These are phyloP conservation scores for Chymomyza costata DNA, from an alignment of 1,140 invertebrate species.

Conservation along the genomic window DNA sequence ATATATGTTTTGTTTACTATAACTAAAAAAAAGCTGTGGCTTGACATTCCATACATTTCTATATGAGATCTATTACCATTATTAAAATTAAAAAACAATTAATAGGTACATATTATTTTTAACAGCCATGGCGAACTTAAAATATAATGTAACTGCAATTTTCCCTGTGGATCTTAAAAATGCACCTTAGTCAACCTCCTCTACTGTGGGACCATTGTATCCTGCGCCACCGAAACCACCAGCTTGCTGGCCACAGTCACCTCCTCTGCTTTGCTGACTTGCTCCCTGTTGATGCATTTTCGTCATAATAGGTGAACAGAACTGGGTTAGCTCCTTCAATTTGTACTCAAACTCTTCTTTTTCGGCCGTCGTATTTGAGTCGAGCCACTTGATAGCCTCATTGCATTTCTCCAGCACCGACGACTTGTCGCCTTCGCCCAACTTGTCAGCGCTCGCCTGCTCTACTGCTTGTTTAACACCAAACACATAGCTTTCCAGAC, in stretches of 20 bases:
- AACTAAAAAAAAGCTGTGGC: too few relatives aligned
- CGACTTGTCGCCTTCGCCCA: constrained; percentile 80
- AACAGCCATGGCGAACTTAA: too few relatives aligned
- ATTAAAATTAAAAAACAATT: too few relatives aligned
- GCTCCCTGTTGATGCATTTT: constrained; percentile 77
- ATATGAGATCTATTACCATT: too few relatives aligned
- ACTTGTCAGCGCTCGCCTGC: constrained; percentile 76
- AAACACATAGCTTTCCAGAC: constrained; percentile 84
- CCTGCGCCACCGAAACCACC: constrained; percentile 75
- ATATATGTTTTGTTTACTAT: too few relatives aligned
- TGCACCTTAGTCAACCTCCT: constrained; percentile 86
- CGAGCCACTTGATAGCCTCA: constrained; percentile 80
- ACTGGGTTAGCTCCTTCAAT: constrained; percentile 77
- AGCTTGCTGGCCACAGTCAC: constrained; percentile 72
- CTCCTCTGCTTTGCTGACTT: too few relatives aligned
- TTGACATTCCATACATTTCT: too few relatives aligned
- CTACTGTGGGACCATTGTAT: constrained; percentile 80
- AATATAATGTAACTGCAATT: too few relatives aligned
- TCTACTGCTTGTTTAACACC: constrained; percentile 80
- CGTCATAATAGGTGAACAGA: constrained; percentile 78
- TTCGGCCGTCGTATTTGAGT: constrained; percentile 79
- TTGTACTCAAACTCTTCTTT: constrained; percentile 82
- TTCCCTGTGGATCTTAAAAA: too few relatives aligned
- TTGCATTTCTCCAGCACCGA: constrained; percentile 77
- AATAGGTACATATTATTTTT: too few relatives aligned